Base-by-base conservation (phyloP, 2,888 invertebrate genomes). In the Cryptocephalus moraei region DNA sequence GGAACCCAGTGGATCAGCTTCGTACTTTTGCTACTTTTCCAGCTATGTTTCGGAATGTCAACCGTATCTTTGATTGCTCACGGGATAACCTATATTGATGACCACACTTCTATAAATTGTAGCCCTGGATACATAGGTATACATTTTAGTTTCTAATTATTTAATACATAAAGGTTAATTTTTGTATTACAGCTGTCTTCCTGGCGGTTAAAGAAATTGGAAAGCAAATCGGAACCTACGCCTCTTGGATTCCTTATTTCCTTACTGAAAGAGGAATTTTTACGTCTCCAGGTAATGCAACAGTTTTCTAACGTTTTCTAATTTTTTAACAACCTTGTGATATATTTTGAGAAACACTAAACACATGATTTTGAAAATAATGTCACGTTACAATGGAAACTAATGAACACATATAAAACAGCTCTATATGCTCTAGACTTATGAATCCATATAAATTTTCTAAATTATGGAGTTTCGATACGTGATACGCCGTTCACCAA, bases 71-170 rank as follows among this genome's bases (percentile, higher is more conserved):
- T 76, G 54, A 74, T 74, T 40, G 70, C 76, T 0, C 70, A 79
- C 12, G 80, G 80, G 8, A 64, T 81, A 13, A 74, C 76, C 4
- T 81, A 80, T 55, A 67, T 81, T 8, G 81, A 81, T 50, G 81
- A 81, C 54, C 80, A 81, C 58, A 74, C 77, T 0, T 67, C 72
- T 22, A 72, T 69, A 13, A 67, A 71, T 43, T 72, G 76, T 41
- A 73, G 75, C 49, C 71, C 78, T 1, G 69, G 71, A 1, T 70
- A 70, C 32, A 68, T 76, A 49, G 74, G 71, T 68, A 57, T 55
- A 14, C 46, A 46, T 39, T 22, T 4, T 33, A 32, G 12, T 72
- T 1, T 11, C 10, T n/a, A 43, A 8, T 45, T 13, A 36, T 36
- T 4, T 6, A n/a, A 2, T 12, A 32, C 32, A 22, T 36, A 4